Conservation (phyloP, 2,888 invertebrate species). For the Zygogramma bicolorata region DNA sequence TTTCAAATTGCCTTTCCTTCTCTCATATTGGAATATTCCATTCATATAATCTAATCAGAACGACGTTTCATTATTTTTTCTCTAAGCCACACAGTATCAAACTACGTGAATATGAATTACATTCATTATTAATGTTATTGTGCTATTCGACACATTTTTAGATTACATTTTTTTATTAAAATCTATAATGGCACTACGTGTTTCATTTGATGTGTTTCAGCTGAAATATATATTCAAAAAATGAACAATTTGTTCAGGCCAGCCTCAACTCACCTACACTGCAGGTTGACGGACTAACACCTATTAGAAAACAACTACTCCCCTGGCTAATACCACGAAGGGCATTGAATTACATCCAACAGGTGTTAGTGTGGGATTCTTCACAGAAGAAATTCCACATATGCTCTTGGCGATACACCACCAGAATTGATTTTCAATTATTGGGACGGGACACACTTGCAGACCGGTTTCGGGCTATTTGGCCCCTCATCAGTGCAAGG, state of each 20-base stretch:
- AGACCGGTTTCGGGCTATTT: no score
- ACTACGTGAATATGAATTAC: conserved; percentile 4
- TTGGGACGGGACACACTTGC: no score
- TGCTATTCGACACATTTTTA: conserved; percentile 36
- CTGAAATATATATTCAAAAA: neutral
- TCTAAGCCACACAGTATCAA: neutral
- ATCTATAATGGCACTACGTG: conserved; percentile 43
- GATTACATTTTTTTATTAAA: conserved; percentile 31
- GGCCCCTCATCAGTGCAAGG: no score
- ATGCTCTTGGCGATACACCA: no score
- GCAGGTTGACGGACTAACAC: no score
- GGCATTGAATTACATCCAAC: no score
- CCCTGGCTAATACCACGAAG: no score
- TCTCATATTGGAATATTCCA: neutral
- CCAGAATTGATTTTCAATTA: no score
- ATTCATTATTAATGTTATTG: conserved; percentile 23
- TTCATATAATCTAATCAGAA: neutral
- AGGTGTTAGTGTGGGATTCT: no score
- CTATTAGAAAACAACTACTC: no score
- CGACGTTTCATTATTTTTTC: neutral
- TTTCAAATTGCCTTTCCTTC: neutral
- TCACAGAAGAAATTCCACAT: no score
- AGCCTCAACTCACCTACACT: no score
- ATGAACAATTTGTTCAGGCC: neutral
- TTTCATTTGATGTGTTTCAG: conserved; percentile 5